Evolutionary conservation across 2,888 invertebrate species (phyloP).

Genomic region (Leptinotarsa rubiginosa): DNA sequence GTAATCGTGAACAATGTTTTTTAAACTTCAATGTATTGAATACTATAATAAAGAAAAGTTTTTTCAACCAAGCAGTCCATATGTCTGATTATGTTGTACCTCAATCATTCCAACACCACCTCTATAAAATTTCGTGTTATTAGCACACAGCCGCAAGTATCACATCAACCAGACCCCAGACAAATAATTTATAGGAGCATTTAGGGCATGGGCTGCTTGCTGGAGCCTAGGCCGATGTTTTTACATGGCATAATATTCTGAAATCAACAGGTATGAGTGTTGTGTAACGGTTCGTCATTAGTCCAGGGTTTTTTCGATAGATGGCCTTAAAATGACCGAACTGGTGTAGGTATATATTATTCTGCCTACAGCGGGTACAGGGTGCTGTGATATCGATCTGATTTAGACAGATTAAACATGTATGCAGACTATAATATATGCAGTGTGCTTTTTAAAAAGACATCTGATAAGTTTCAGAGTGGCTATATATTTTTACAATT

Average conservation of each 20-base stretch:
- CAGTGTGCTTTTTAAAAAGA: no score
- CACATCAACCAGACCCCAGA: slow-evolving; percentile 23
- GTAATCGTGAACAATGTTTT: no score
- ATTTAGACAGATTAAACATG: no score
- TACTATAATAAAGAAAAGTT: no score
- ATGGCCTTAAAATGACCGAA: slow-evolving; percentile 60
- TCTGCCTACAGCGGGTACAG: no score
- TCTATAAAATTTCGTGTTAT: slow-evolving; percentile 25
- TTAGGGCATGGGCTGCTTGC: slow-evolving; percentile 19
- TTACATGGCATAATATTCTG: slow-evolving; percentile 45
- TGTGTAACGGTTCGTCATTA: slow-evolving; percentile 53
- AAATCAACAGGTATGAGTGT: slow-evolving; percentile 61
- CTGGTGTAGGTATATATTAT: neutral
- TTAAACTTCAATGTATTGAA: no score
- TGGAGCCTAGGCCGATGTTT: slow-evolving; percentile 37
- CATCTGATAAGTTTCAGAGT: no score
- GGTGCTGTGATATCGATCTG: neutral
- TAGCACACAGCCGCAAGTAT: slow-evolving; percentile 33
- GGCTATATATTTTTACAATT: no score
- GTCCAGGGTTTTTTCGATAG: slow-evolving; percentile 61
- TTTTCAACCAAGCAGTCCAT: no score
- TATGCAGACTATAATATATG: no score
- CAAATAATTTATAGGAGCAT: slow-evolving; percentile 28
- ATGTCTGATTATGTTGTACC: neutral
- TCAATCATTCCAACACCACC: neutral